Base-by-base conservation (phyloP, 2,113 vertebrate species). In the Periophthalmus modestus region DNA sequence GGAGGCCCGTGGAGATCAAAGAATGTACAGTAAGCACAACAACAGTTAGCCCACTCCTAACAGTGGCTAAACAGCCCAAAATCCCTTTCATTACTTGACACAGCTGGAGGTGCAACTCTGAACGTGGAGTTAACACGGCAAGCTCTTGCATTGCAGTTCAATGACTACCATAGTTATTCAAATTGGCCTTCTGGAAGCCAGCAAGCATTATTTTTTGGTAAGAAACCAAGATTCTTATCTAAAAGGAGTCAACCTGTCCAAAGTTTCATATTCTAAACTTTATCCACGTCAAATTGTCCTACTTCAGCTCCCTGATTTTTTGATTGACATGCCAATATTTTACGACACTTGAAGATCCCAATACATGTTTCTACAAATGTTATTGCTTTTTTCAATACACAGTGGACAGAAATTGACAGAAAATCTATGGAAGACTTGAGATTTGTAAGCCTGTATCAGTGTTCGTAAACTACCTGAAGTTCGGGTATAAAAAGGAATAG, bases 391-490 rank as follows among this genome's bases (percentile, higher is more conserved):
- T 62, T 50, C 84, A 90, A 88, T 87, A 93, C 91, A 94, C 92
- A 93, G 91, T 93, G 90, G 91, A 91, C 88, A 93, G 83, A 92
- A 89, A 91, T 88, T 81, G 86, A 84, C 88, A 80, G 81, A 92
- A 87, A 93, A 91, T 79, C 89, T 87, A 92, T 92, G 93, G 93
- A 94, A 94, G 94, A 94, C 93, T 92, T 89, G 85, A 89, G 89
- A 88, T 92, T 83, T 86, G 74, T 86, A 88, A 88, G 87, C 88
- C 91, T 90, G 87, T 87, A 93, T 93, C 94, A 94, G 94, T 94
- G 94, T 94, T 94, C 80, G 92, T 92, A 93, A 93, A 94, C 94
- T 94, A 94, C 94, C 94, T 93, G 93, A 94, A 94, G 90, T 87
- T 89, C 90, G 86, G 92, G 88, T 88, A 83, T 89, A 89, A 79